Base-by-base conservation (phyloP, 2,113 vertebrate genomes). In the Boulengeromyrus knoepffleri region DNA sequence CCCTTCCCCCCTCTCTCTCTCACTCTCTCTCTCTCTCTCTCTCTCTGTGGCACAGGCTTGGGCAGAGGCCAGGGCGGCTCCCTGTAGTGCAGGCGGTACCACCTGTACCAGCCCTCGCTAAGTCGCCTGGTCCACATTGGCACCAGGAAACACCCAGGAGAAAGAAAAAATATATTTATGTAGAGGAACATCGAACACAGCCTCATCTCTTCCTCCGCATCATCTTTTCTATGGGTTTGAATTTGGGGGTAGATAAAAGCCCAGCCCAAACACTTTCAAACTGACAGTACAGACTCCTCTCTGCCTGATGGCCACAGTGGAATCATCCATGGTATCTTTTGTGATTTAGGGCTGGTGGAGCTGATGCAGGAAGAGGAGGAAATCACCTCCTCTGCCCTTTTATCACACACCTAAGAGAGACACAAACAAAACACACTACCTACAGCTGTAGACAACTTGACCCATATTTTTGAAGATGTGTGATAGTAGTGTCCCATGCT, bases 311-410 rank as follows among this genome's bases (percentile, higher is more conserved):
- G 97, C 98, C 77, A 97, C 97, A 97, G 99, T 95, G 96, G 99
- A 97, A 95, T 97, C 97, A 89, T 98, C 98, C 97, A 99, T 97
- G 97, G 98, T 99, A 99, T 97, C 98, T 99, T 95, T 98, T 96
- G 94, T 90, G 97, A 92, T 97, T 97, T 93, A 98, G 98, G 93
- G 98, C 98, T 21, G 97, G 15, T 17, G 50, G 15, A 97, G 93
- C 98, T 98, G 92, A 99, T 97, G 91, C 98, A 17, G 50, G 50
- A 3, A 15, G 50, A 52, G 3, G 50, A 53, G 5, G 5, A 99
- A 91, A 97, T 95, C 0, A 97, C 97, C 92, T 99, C 97, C 0
- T 99, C 97, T 42, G 98, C 98, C 97, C 99, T 98, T 95, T 98
- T 98, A 92, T 98, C 98, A 0, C 99, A 98, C 92, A 98, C 97